Percentiles rank a stretch among this genome's conserved stretches.
Conservation (phyloP, 2,797 vertebrate species). For the Sebastes elongatus region DNA sequence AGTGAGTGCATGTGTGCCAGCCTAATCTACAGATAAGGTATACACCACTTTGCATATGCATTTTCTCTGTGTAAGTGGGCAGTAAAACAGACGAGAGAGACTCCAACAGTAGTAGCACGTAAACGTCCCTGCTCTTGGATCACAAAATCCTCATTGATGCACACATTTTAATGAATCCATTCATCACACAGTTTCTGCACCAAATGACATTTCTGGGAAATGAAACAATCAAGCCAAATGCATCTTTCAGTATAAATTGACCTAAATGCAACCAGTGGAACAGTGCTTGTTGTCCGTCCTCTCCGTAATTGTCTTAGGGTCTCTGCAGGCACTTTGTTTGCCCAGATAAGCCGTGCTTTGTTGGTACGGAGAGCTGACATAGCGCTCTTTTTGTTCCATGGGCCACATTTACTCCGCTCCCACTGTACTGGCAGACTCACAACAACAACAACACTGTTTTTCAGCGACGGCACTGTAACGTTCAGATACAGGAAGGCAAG, state of each 20-base stretch:
- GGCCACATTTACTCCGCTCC: conserved; percentile 46
- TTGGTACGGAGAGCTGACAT: conserved; percentile 69
- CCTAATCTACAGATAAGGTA: conserved; percentile 24
- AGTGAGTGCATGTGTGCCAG: neutral
- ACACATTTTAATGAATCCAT: conserved; percentile 9
- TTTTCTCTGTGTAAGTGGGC: neutral
- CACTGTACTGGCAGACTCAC: conserved; percentile 36
- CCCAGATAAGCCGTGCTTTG: conserved; percentile 69
- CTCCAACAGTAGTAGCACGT: neutral
- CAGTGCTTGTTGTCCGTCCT: conserved; percentile 42
- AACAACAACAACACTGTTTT: conserved; percentile 52
- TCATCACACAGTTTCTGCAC: conserved; percentile 3
- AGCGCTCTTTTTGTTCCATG: conserved; percentile 64
- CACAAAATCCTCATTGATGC: neutral
- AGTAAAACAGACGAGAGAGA: neutral
- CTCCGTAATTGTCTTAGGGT: conserved; percentile 57
- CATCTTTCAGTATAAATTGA: conserved; percentile 31
- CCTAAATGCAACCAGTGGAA: conserved; percentile 44
- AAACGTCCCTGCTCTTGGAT: neutral
- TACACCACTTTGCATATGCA: conserved; percentile 42
- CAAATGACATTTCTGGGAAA: conserved; percentile 19
- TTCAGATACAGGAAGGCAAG: conserved; percentile 5
- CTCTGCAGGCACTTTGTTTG: conserved; percentile 59
- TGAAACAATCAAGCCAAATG: conserved; percentile 8
- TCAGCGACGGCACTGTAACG: conserved; percentile 8